A percentile compares a stretch with the other conserved stretches of the same genome.
Evolutionary conservation across 2,113 vertebrate genomes (phyloP).

Genomic region (Tamias sibiricus): DNA sequence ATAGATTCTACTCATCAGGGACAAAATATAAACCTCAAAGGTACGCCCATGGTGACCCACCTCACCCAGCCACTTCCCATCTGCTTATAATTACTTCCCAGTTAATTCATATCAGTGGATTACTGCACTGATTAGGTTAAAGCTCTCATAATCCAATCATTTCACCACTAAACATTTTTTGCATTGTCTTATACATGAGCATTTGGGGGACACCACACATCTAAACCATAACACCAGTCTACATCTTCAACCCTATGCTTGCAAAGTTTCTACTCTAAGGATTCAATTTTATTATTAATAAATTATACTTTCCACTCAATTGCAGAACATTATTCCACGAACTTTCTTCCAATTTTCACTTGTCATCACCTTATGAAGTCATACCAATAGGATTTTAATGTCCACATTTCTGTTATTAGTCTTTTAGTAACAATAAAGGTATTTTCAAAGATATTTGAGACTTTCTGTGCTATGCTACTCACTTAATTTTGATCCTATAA

Average conservation of each 20-base stretch:
- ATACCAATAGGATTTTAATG: not conserved
- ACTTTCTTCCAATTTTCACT: not conserved
- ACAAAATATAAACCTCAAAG: no score
- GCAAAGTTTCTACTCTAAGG: not conserved
- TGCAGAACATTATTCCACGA: not conserved
- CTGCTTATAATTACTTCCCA: no score
- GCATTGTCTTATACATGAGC: no score
- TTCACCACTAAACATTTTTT: no score
- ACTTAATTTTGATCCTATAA: not conserved
- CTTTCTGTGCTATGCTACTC: not conserved
- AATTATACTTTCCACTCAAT: not conserved
- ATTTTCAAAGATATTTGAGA: not conserved
- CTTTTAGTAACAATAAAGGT: not conserved
- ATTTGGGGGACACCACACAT: no score
- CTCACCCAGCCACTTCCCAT: no score
- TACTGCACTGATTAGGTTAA: no score
- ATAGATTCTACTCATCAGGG: no score
- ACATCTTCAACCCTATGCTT: not conserved
- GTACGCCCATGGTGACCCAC: no score
- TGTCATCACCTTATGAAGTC: not conserved
- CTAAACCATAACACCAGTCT: not conserved
- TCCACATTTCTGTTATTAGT: not conserved
- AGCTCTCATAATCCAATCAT: no score
- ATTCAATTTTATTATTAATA: not conserved
- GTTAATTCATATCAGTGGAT: no score